These are phyloP conservation scores for Corythaixoides concolor DNA, from an alignment of 2,113 vertebrate species.

Conservation along the genomic window DNA sequence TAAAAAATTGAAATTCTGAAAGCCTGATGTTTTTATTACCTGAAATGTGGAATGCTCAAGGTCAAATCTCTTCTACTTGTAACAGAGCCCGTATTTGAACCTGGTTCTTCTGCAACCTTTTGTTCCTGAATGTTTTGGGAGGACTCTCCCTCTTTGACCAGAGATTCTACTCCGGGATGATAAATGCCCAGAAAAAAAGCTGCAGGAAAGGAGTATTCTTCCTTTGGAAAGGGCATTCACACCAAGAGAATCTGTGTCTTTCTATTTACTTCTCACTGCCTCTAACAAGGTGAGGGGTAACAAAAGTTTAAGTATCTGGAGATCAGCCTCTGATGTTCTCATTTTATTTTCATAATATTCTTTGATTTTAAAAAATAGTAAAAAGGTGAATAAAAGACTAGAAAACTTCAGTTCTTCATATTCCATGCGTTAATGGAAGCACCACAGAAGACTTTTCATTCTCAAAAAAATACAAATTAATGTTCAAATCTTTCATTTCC, in stretches of 20 bases:
- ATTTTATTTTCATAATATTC: slow-evolving; percentile 37
- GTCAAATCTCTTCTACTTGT: neutral
- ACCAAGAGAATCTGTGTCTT: neutral
- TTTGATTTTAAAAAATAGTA: neutral
- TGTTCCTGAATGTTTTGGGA: neutral
- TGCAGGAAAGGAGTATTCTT: neutral
- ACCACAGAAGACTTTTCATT: neutral
- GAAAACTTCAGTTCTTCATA: neutral
- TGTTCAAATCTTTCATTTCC: neutral
- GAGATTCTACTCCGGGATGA: neutral
- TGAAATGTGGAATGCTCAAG: neutral
- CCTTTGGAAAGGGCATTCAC: neutral
- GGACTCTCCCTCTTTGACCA: neutral
- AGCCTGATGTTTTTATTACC: neutral
- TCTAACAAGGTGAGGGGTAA: neutral
- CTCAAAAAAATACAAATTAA: neutral
- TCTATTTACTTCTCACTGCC: neutral
- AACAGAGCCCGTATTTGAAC: neutral
- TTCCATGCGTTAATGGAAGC: neutral
- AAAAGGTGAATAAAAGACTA: neutral
- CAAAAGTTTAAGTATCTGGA: slow-evolving; percentile 4
- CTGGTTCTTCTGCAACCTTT: neutral
- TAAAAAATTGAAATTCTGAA: neutral
- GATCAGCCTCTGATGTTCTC: neutral
- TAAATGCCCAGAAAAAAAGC: neutral